phyloP scores from a whole-genome alignment of 2,797 vertebrate genomes.

The Acrossocheilus fasciatus region DNA sequence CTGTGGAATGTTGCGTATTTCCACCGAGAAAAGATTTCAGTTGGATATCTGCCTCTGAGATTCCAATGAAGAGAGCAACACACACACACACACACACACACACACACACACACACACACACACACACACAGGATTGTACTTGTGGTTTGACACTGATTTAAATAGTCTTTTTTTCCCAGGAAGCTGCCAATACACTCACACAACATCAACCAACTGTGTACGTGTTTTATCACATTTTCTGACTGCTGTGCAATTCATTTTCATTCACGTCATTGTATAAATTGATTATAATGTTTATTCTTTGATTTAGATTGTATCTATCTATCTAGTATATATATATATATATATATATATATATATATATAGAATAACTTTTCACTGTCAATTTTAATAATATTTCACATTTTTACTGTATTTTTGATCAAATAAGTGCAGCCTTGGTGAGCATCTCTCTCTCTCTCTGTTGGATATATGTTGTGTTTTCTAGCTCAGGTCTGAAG shows the following conservation, averaged over 20 bases:
- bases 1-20: conserved; percentile 46
- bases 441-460: not conserved
- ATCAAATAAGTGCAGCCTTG: not conserved
- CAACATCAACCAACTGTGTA: conserved; percentile 10
- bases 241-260: not conserved
- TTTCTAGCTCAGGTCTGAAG: conserved; percentile 8
- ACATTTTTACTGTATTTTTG: not conserved
- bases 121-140: not conserved
- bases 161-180: not conserved
- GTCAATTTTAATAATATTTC: not conserved
- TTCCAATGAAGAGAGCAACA: conserved; percentile 26
- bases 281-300: not conserved
- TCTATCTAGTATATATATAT: not conserved
- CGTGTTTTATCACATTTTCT: not conserved
- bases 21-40: conserved; percentile 16
- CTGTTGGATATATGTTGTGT: not conserved
- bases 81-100: conserved; percentile 2
- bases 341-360: no score
- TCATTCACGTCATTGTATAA: not conserved
- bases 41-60: conserved; percentile 34
- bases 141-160: not conserved
- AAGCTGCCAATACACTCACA: not conserved
- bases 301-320: not conserved
- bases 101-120: conserved; percentile 15
- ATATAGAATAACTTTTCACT: no score